These are phyloP conservation scores for Simalia tracyae DNA, from an alignment of 2,797 vertebrate genomes.

Conservation along the genomic window DNA sequence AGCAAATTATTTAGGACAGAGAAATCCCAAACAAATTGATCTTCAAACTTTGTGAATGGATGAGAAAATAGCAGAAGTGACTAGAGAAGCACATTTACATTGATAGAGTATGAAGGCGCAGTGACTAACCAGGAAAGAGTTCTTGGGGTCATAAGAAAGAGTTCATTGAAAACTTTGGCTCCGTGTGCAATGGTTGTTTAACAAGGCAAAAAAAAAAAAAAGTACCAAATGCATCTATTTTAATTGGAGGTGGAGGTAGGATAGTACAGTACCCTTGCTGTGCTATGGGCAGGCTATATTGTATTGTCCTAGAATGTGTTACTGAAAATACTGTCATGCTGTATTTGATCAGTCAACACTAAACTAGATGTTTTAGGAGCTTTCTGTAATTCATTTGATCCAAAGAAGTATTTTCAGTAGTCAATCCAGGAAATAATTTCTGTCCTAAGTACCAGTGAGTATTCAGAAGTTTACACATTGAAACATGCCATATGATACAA, in stretches of 20 bases:
- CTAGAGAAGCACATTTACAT: background rate
- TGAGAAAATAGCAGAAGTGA: background rate
- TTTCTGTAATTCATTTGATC: background rate
- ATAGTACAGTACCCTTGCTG: background rate
- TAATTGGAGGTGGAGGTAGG: background rate
- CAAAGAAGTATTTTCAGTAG: background rate
- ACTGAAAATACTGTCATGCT: background rate
- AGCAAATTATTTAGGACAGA: background rate
- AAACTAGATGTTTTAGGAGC: background rate
- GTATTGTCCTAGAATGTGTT: background rate
- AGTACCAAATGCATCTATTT: background rate
- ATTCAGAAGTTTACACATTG: background rate
- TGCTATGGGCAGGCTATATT: background rate
- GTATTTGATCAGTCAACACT: background rate
- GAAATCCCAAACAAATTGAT: background rate
- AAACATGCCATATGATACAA: background rate
- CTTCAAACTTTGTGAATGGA: background rate
- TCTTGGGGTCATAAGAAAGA: background rate
- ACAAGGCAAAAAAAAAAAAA: background rate
- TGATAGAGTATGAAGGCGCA: background rate
- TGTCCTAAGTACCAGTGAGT: background rate
- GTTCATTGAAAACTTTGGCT: background rate
- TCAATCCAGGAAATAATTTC: background rate
- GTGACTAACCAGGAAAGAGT: background rate
- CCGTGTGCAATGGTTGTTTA: background rate